Evolutionary conservation across 2,113 vertebrate genomes (phyloP).

Genomic region (Mesitornis unicolor): DNA sequence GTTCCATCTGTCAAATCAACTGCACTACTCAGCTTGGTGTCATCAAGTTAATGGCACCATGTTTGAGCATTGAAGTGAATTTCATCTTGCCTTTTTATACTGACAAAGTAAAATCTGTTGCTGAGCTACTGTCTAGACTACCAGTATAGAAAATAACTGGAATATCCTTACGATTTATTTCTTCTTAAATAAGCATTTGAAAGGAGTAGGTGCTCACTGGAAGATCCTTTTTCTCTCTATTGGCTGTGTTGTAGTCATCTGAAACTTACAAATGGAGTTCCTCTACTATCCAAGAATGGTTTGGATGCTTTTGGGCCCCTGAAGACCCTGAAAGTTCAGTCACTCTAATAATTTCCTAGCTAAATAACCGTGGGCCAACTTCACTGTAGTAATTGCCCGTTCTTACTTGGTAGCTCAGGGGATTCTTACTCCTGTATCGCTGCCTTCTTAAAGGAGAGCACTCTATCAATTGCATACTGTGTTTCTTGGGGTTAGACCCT

Average conservation of each 20-base stretch:
- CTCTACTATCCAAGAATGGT: not conserved
- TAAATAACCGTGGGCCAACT: not conserved
- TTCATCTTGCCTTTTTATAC: not conserved
- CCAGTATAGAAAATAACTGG: not conserved
- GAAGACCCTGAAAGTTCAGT: not conserved
- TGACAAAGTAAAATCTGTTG: not conserved
- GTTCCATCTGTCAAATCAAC: not conserved
- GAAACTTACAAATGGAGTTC: not conserved
- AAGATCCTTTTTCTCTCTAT: not conserved
- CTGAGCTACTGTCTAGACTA: not conserved
- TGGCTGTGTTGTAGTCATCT: not conserved
- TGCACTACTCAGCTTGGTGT: not conserved
- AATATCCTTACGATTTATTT: not conserved
- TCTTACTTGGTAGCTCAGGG: not conserved
- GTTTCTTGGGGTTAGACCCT: not conserved
- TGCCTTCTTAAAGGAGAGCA: not conserved
- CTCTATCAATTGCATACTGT: not conserved
- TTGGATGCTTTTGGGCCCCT: not conserved
- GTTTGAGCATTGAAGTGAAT: not conserved
- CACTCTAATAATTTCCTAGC: not conserved
- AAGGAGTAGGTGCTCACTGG: not conserved
- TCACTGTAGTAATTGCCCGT: not conserved
- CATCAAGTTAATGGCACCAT: not conserved
- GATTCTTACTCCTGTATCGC: not conserved
- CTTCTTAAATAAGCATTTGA: not conserved